These are phyloP conservation scores for Drosophila formosana DNA, from an alignment of 2,888 invertebrate genomes.

Conservation along the genomic window DNA sequence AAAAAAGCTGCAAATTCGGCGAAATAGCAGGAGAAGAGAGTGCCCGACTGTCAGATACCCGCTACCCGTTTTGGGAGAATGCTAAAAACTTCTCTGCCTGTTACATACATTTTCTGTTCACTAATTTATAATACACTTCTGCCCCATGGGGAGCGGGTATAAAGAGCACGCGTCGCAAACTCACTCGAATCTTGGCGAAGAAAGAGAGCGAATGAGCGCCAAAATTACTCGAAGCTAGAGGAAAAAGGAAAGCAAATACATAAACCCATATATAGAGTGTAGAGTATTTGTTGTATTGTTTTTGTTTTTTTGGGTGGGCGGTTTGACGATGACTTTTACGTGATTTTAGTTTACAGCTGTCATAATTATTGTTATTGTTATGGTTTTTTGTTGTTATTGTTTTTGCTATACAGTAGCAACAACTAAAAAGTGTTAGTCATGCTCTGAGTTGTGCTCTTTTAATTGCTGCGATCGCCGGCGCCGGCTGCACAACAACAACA, in stretches of 20 bases:
- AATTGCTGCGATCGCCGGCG: conserved; percentile 75
- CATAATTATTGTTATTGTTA: conserved; percentile 30
- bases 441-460: conserved; percentile 45
- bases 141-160: too few species aligned
- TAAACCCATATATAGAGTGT: neutral
- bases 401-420: conserved; percentile 33
- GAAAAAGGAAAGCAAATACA: neutral
- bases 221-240: neutral
- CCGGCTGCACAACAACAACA: conserved; percentile 71
- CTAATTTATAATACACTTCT: too few species aligned
- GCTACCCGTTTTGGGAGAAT: too few species aligned
- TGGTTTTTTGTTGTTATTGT: conserved; percentile 18
- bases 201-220: neutral
- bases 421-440: conserved; percentile 62
- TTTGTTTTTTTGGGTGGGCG: conserved; percentile 23
- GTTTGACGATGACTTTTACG: conserved; percentile 51
- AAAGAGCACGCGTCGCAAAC: conserved; percentile 19
- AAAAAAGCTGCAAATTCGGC: conserved; percentile 1
- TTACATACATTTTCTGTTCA: too few species aligned
- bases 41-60: too few species aligned
- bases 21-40: conserved; percentile 21
- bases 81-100: too few species aligned
- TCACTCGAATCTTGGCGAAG: conserved; percentile 14
- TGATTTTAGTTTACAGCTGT: conserved; percentile 44
- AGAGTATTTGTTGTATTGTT: neutral